Evolutionary conservation across 2,797 vertebrate species (phyloP), one percentile per base, ranked within the genome.

Genomic region (Lithobates sylvaticus): DNA sequence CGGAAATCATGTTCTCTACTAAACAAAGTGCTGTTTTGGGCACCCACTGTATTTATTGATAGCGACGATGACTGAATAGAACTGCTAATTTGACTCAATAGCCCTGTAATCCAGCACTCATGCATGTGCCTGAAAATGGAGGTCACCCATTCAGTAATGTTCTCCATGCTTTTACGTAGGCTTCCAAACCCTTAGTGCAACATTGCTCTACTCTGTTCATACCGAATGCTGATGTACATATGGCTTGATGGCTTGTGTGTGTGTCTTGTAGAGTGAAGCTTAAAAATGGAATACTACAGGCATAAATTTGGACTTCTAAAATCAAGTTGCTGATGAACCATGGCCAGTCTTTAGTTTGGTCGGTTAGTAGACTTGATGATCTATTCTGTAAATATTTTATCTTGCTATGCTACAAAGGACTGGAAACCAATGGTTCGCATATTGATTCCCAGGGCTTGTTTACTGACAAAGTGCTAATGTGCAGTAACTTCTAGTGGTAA

Each of bases 81-180:
- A 10, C 91, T 84, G 90, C 80, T 91, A 91, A 83, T 6, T 0
- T 91, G 90, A 89, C 90, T 86, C 89, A 89, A 76, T 89, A 90
- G n/a, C 29, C 91, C 89, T 86, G 89, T 89, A 88, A 89, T 92
- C 88, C 77, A 86, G 94, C 93, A 94, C 94, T 93, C 94, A 93
- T 93, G 95, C 94, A 94, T 95, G 94, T 94, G 93, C 92, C 93
- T 94, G 92, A 92, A 92, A 89, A 83, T 79, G 88, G 77, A 85
- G 18, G 0, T 10, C 91, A 90, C 91, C 27, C 34, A 7, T 74
- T 23, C 15, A 61, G 32, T 64, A 74, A 94, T 88, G 91, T 90
- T 90, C 91, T 89, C 89, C 92, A 86, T 93, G 89, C 90, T 88
- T 91, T 91, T 88, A 8, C 10, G 50, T 80, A 83, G 50, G 78